Percentiles rank a stretch among this genome's conserved stretches.
Evolutionary conservation across 2,113 vertebrate genomes (phyloP).

Genomic region (Heterotilapia buettikoferi): DNA sequence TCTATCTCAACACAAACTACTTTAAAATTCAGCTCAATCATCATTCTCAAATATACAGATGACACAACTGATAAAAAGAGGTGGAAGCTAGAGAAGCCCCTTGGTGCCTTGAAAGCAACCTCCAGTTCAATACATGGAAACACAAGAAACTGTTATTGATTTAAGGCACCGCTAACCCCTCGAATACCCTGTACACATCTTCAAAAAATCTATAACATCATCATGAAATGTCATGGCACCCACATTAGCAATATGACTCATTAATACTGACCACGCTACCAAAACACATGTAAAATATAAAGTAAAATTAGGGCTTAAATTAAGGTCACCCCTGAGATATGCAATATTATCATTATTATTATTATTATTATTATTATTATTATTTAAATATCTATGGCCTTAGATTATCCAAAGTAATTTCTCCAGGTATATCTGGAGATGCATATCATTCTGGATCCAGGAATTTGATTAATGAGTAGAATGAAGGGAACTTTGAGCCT

Average conservation of each 20-base stretch:
- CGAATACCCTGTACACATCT: not conserved
- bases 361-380: not conserved
- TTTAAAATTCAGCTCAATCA: not conserved
- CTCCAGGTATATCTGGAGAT: not conserved
- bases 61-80: not conserved
- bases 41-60: not conserved
- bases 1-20: not conserved
- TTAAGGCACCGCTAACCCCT: not conserved
- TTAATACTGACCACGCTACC: rapidly evolving
- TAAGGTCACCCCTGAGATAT: not conserved
- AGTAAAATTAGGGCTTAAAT: not conserved
- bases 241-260: not conserved
- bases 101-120: not conserved
- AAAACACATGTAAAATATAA: not conserved
- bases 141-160: not conserved
- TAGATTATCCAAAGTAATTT: not conserved
- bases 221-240: not conserved
- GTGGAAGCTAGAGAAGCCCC: not conserved
- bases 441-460: not conserved
- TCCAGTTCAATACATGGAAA: not conserved
- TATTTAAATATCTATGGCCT: not conserved
- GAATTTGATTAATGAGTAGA: not conserved
- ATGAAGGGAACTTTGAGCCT: not conserved
- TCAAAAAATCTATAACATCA: not conserved
- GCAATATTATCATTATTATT: not conserved